A percentile compares a stretch with the other conserved stretches of the same genome.
These are phyloP conservation scores for Anhinga rufa DNA, from an alignment of 2,113 vertebrate genomes.

Conservation along the genomic window DNA sequence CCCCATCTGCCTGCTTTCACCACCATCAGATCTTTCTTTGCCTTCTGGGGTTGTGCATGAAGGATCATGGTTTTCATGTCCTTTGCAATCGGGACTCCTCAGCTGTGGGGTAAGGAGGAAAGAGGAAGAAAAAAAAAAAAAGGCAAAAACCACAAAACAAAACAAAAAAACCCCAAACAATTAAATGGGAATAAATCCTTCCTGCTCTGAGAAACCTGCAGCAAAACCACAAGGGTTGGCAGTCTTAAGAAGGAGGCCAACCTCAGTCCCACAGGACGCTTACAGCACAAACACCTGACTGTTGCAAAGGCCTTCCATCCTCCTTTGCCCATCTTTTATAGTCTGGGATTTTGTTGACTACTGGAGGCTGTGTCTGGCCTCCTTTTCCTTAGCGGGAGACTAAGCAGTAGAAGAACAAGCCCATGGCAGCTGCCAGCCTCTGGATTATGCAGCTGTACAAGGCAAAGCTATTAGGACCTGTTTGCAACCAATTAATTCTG, in stretches of 20 bases:
- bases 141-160: neutral
- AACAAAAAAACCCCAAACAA: no score
- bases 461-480: neutral
- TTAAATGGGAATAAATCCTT: neutral
- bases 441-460: neutral
- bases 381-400: neutral
- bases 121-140: no score
- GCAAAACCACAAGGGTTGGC: neutral
- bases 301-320: neutral
- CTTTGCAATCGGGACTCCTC: neutral
- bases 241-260: neutral
- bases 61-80: neutral
- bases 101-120: neutral
- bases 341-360: neutral
- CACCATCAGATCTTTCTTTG: neutral
- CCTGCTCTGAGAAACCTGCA: neutral
- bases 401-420: neutral
- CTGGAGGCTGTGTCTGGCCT: neutral
- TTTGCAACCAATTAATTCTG: neutral
- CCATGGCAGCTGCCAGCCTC: neutral
- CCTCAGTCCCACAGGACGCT: accelerated
- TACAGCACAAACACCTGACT: neutral
- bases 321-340: neutral
- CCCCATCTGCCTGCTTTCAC: neutral
- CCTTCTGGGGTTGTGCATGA: neutral